Evolutionary conservation across 1,140 invertebrate genomes (phyloP), one percentile per base, ranked within the genome.

Genomic region (Brachionus rotundiformis): DNA sequence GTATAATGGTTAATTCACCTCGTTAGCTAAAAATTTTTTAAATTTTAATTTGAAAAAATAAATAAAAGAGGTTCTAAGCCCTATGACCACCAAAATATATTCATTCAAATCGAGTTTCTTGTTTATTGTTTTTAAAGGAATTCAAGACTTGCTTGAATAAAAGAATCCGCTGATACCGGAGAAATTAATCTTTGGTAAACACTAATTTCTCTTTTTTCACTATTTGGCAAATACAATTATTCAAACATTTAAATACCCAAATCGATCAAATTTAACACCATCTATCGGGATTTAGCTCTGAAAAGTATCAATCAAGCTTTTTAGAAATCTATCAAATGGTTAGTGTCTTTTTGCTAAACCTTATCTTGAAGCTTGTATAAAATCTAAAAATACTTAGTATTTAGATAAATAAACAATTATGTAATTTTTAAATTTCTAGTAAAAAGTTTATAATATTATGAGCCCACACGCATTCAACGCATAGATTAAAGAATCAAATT

Each of bases 401-500:
- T 54, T 54, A 54, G 47, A 54, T 54, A 54, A 54, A 54, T 54
- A 54, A 54, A 54, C 19, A 19, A 54, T 54, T 54, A 54, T 54
- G 47, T 54, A 54, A 54, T 54, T 54, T n/a, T 54, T 19, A 54
- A 54, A 19, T 54, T 54, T 54, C n/a, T 54, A 54, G 19, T 54
- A 54, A 54, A 54, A 8, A 54, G 47, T 54, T 54, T 19, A 54
- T 19, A 54, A 54, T 54, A 49, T 49, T 49, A 19, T 54, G 47
- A 16, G n/a, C 47, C 23, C n/a, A 19, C 16, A 54, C 47, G 47
- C 47, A 54, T 54, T 54, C 19, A 54, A 54, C 23, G 47, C 47
- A 54, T 54, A 54, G 47, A 54, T 54, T 54, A 54, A 54, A 19
- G 47, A 54, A 19, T 54, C 47, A 54, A 54, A 54, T 54, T 23